Base-by-base conservation (phyloP, 2,888 invertebrate genomes). In the Camponotus fellah region DNA sequence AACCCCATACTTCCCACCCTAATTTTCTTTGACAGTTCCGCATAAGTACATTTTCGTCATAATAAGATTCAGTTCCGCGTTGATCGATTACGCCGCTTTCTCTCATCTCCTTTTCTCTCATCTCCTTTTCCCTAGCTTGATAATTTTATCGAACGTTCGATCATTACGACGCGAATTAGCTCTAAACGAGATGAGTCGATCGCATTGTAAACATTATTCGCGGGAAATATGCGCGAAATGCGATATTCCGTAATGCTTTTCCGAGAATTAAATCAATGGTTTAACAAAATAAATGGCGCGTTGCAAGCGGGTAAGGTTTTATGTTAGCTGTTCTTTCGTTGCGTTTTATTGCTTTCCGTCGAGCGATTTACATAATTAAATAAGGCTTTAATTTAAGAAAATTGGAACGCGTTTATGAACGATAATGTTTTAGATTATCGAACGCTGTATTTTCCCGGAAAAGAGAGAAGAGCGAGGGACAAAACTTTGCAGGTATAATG, bases 31-130 rank as follows among this genome's bases (percentile, higher is more conserved):
- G 79, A 80, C 79, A 80, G 79, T 77, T 68, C 32, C 32, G 68
- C 43, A 58, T 77, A 77, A 77, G 77, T 72, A 80, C 72, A 80
- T 62, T 80, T 80, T 80, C 79, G 37, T 71, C 43, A 71, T 80
- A 80, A 80, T 80, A 72, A 72, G 72, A 71, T 72, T 80, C 71
- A 71, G 60, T 49, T 17, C 8, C 46, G 21, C 69, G 26, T 71
- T 17, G 17, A 71, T 69, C 46, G 71, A 79, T 62, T 26, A 43
- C 46, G 6, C n/a, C 21, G 2, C 37, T 14, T 43, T 17, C 34
- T 17, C 26, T 6, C 10, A 17, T 21, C 40, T 60, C 10, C 12
- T 10, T 1, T 2, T 14, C 58, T n/a, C 14, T 6, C 10, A 17
- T 21, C 40, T 60, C 10, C 12, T 10, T 1, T 2, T 14, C 58